Evolutionary conservation across 2,113 vertebrate species (phyloP).

Genomic region (Ictidomys tridecemlineatus): DNA sequence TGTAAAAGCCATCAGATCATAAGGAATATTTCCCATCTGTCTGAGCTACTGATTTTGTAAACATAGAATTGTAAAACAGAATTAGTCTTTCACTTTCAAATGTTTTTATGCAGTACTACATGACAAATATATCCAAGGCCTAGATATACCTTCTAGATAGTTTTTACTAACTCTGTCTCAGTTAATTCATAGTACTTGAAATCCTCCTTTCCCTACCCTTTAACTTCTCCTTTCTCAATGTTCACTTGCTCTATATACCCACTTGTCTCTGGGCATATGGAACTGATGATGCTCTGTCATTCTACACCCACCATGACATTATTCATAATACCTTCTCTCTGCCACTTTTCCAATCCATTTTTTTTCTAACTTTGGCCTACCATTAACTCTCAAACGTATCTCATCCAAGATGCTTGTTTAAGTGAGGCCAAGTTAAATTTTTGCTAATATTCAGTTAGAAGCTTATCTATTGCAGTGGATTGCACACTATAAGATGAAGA

Average conservation of each 20-base stretch:
- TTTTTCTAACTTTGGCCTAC: background rate
- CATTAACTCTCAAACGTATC: background rate
- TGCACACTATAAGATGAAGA: background rate
- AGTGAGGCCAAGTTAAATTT: background rate
- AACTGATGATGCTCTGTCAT: background rate
- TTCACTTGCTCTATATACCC: background rate
- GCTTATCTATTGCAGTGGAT: background rate
- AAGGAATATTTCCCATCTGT: background rate
- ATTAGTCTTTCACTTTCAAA: background rate
- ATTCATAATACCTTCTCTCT: background rate
- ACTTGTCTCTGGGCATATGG: background rate
- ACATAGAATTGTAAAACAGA: background rate
- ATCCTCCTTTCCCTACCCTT: background rate
- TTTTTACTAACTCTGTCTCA: conserved; percentile 6
- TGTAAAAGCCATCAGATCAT: background rate
- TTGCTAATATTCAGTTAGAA: background rate
- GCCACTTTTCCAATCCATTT: background rate
- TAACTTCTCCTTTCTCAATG: background rate
- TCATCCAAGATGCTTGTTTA: background rate
- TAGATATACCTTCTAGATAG: background rate
- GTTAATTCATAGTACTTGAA: background rate
- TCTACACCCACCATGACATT: background rate
- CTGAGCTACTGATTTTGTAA: background rate
- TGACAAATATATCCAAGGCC: background rate
- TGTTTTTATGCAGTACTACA: background rate